Percentiles rank a stretch among this genome's conserved stretches.
Evolutionary conservation across 2,888 invertebrate species (phyloP).

Genomic region (Pteria penguin): DNA sequence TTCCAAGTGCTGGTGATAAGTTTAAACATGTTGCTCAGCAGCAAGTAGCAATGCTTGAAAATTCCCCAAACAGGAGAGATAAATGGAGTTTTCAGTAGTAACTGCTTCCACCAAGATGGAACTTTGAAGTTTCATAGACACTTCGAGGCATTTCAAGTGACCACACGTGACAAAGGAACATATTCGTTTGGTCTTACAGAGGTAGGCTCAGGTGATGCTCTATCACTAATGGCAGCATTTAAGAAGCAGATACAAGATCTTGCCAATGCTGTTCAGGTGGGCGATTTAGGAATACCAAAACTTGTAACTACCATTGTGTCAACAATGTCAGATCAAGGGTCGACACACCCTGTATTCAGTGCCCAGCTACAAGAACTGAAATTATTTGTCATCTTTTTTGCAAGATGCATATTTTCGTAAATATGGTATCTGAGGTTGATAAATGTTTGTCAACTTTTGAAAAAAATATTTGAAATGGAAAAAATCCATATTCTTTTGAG

Average conservation of each 20-base stretch:
- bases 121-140: constrained; percentile 35
- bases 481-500: background rate
- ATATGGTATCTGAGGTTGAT: constrained; percentile 31
- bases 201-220: constrained; percentile 19
- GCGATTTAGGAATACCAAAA: background rate
- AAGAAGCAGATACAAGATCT: constrained; percentile 2
- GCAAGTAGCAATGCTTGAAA: constrained; percentile 29
- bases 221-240: constrained; percentile 6
- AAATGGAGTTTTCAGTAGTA: background rate
- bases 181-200: constrained; percentile 25
- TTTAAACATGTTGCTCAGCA: constrained; percentile 24
- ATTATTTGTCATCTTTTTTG: constrained; percentile 26
- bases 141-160: constrained; percentile 36
- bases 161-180: constrained; percentile 16
- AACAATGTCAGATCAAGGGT: constrained; percentile 40
- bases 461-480: constrained; percentile 3
- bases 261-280: background rate
- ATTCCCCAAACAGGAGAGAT: background rate
- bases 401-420: constrained; percentile 45
- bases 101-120: constrained; percentile 34
- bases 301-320: constrained; percentile 19
- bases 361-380: constrained; percentile 15
- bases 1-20: constrained; percentile 29
- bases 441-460: constrained; percentile 33
- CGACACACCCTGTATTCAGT: constrained; percentile 17